Conservation (phyloP, 2,797 vertebrate genomes). For the Chaunax sp. region DNA sequence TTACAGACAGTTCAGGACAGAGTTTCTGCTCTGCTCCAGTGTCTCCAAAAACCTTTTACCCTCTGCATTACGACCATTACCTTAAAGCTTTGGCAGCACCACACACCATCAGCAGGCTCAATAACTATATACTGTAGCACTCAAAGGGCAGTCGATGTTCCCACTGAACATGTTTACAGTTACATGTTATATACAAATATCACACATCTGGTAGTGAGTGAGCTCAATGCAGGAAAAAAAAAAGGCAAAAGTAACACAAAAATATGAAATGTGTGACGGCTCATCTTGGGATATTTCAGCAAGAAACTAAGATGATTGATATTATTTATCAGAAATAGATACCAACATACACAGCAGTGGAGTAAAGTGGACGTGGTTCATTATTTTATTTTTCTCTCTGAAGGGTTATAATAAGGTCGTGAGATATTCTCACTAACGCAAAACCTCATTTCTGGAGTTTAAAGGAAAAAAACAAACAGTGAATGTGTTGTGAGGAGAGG, state of each 20-base stretch:
- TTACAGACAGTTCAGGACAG: conserved; percentile 28
- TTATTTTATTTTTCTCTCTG: not conserved
- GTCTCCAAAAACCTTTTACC: conserved; percentile 49
- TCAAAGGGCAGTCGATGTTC: conserved; percentile 57
- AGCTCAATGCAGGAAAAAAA: conserved; percentile 33
- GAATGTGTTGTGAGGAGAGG: conserved; percentile 1
- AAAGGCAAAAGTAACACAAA: conserved; percentile 42
- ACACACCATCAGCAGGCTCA: conserved; percentile 64
- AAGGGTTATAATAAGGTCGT: conserved; percentile 9
- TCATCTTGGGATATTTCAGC: conserved; percentile 69
- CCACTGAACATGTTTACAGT: conserved; percentile 22
- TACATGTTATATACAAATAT: conserved; percentile 49
- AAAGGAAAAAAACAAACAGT: too few relatives aligned
- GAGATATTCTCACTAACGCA: not conserved
- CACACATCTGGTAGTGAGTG: conserved; percentile 52
- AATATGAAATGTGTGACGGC: conserved; percentile 33
- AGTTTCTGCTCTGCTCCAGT: conserved; percentile 59
- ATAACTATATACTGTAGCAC: conserved; percentile 47
- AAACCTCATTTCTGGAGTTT: conserved; percentile 18
- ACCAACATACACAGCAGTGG: conserved; percentile 6
- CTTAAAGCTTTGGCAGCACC: conserved; percentile 74
- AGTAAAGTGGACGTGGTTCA: conserved; percentile 7
- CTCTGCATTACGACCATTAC: conserved; percentile 48
- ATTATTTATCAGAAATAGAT: conserved; percentile 15
- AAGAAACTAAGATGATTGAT: conserved; percentile 7